phyloP scores from a whole-genome alignment of 2,888 invertebrate genomes.

The Papilio gigon region DNA sequence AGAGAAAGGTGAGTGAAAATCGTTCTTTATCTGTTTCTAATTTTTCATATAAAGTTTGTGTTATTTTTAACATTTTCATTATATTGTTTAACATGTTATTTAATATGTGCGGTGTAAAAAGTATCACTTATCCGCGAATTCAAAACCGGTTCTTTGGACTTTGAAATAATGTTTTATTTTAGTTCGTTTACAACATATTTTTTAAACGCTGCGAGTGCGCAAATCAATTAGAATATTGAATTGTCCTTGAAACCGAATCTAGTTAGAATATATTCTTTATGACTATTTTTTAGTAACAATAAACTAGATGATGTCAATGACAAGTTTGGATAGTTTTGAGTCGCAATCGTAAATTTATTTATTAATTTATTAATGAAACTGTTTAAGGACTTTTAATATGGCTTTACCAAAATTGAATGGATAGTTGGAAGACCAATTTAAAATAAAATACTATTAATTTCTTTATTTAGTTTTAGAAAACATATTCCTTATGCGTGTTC shows the following conservation, averaged over 20 bases:
- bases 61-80: conserved; percentile 5
- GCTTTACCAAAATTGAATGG: too few species aligned
- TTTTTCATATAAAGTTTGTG: background rate
- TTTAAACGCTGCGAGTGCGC: background rate
- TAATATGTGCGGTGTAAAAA: background rate
- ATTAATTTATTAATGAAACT: too few species aligned
- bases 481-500: too few species aligned
- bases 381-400: too few species aligned
- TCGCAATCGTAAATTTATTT: too few species aligned
- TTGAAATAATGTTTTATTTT: conserved; percentile 16
- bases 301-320: too few species aligned
- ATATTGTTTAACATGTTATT: background rate
- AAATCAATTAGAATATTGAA: conserved; percentile 1
- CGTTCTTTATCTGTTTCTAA: conserved; percentile 23
- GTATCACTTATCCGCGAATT: background rate
- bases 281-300: too few species aligned
- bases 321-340: too few species aligned
- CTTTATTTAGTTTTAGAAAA: too few species aligned
- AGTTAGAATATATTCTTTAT: too few species aligned
- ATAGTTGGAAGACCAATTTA: too few species aligned
- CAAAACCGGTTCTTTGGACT: background rate
- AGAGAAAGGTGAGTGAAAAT: conserved; percentile 59
- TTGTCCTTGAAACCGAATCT: conserved; percentile 15
- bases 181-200: background rate
- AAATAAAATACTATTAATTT: too few species aligned